phyloP scores from a whole-genome alignment of 2,888 invertebrate genomes.

The Hipparchia semele region DNA sequence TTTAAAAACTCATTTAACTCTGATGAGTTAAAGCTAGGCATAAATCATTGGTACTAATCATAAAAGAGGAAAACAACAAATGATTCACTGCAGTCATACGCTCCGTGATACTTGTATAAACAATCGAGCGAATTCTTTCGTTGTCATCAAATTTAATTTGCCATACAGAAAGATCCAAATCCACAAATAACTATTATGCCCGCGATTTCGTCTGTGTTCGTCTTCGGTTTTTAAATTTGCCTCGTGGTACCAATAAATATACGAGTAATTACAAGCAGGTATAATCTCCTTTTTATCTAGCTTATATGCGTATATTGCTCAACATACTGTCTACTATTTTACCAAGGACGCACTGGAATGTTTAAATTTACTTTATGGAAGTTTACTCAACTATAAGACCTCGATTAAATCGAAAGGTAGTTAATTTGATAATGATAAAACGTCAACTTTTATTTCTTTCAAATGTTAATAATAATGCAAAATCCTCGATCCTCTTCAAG shows the following conservation, averaged over 20 bases:
- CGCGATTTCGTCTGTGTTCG: no score
- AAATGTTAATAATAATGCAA: no score
- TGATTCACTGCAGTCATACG: not conserved
- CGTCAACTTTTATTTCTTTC: no score
- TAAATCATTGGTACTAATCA: not conserved
- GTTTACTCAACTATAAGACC: no score
- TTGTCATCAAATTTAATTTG: not conserved
- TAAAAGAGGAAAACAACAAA: not conserved
- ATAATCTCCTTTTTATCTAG: constrained; percentile 1
- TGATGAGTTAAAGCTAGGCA: no score
- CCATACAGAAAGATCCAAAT: not conserved
- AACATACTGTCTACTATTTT: not conserved
- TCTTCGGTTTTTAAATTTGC: no score
- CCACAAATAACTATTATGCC: not conserved
- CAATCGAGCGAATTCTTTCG: not conserved
- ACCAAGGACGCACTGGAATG: not conserved
- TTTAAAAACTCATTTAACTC: no score
- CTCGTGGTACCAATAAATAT: no score
- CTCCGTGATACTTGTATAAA: not conserved
- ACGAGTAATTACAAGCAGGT: no score
- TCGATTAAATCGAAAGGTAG: no score
- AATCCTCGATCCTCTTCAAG: no score
- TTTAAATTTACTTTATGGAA: not conserved
- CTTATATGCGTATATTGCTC: not conserved
- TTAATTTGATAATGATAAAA: no score